Conservation (phyloP, 1,140 invertebrate genomes). For the Cheumatopsyche charites region DNA sequence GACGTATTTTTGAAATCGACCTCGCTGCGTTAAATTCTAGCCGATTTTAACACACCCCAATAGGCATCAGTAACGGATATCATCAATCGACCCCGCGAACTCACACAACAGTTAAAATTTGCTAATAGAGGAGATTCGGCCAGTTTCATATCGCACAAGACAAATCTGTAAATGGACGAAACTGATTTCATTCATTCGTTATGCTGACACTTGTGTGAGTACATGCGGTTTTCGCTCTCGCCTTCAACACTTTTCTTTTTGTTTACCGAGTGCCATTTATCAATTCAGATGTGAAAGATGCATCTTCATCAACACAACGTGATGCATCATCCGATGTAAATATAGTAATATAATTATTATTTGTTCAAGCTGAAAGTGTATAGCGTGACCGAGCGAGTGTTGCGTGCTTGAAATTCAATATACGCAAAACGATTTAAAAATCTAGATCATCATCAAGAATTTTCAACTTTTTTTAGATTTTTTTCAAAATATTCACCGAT, state of each 20-base stretch:
- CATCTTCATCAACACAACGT: neutral
- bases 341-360: constrained; percentile 11
- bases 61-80: neutral
- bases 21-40: neutral
- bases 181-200: no score
- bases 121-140: no score
- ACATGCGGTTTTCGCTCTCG: neutral
- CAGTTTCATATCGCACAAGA: no score
- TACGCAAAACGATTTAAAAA: constrained; percentile 7
- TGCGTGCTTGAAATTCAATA: constrained; percentile 17
- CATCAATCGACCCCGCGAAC: constrained; percentile 8
- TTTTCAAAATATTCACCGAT: no score
- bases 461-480: neutral
- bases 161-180: no score
- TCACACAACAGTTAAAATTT: neutral
- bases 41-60: neutral
- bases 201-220: no score
- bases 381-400: neutral
- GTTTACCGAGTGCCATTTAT: neutral
- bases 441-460: neutral
- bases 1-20: constrained; percentile 8
- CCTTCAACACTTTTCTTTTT: neutral
- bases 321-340: no score
- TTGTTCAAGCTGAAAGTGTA: neutral
- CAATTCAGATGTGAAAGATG: neutral